These are phyloP conservation scores for Frankliniella fusca DNA, from an alignment of 2,888 invertebrate species.

Conservation along the genomic window DNA sequence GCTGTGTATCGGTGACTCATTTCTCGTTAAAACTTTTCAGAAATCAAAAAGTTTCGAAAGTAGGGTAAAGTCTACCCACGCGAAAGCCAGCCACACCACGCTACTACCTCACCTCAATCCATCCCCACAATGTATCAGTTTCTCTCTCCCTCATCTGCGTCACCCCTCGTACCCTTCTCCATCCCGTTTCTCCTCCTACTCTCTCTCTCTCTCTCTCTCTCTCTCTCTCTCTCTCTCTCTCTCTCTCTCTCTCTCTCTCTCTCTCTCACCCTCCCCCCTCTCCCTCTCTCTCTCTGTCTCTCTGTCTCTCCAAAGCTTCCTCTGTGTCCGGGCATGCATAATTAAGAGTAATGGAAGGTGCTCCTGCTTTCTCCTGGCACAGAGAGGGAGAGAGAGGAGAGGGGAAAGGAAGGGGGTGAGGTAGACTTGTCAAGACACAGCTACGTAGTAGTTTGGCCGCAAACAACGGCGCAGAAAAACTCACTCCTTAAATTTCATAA, in stretches of 20 bases:
- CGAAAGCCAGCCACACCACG: no score
- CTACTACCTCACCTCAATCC: no score
- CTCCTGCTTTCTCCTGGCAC: background rate
- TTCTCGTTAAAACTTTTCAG: no score
- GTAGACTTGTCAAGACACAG: background rate
- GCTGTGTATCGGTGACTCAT: no score
- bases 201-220: background rate
- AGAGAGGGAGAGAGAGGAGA: background rate
- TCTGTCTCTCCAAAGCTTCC: constrained; percentile 1
- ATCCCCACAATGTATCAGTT: no score
- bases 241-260: constrained; percentile 1
- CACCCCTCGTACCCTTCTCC: no score
- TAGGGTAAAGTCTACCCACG: no score
- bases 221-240: constrained; percentile 1
- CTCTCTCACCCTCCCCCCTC: background rate
- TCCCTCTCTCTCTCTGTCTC: background rate
- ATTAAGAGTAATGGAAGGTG: constrained; percentile 25
- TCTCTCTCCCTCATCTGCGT: no score
- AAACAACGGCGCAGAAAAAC: background rate
- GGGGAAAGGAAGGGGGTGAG: no score
- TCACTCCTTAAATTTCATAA: background rate
- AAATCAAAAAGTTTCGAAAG: no score
- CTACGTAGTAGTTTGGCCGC: background rate
- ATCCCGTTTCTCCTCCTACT: background rate
- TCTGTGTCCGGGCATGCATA: constrained; percentile 23